Evolutionary conservation across 2,888 invertebrate genomes (phyloP), one percentile per base, ranked within the genome.

Genomic region (Rhagium mordax): DNA sequence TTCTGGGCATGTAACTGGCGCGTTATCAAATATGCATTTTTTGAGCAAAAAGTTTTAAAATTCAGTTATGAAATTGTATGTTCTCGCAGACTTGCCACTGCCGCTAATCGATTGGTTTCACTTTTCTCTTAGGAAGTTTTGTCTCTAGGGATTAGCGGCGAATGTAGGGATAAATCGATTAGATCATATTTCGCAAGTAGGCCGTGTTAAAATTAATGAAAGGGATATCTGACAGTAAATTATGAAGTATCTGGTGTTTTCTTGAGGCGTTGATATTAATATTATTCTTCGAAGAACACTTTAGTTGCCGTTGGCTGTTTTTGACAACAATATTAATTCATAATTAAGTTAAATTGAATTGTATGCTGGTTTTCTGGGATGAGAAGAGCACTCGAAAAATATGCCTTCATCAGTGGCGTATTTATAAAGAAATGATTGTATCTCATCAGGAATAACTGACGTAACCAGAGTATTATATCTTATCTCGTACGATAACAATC

Each of bases 81-180:
- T 41, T n/a, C n/a, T 41, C n/a, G 41, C 5, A 41, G 41, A 41
- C 51, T 2, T 51, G 18, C 10, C 51, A 20, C 18, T 20, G 20
- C 8, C 18, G 13, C 33, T 41, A 29, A 60, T 33, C 16, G 29
- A 60, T 18, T 18, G 33, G 18, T 60, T 60, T 16, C 29, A 16
- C 33, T 60, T 33, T 60, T 33, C 33, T 29, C n/a, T 33, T 18
- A 18, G 4, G 33, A 60, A 33, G 29, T 33, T 60, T 41, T 41
- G 18, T 41, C 33, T 60, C 18, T 41, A 10, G 18, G 60, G 60
- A 41, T 60, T 41, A 60, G 20, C 6, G 41, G 41, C 24, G 21
- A 57, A 57, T 27, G 55, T 57, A 57, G 20, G 61, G 61, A 62
- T 62, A 47, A 62, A 62, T 47, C 61, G 61, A 62, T 62, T 21